Conservation (phyloP, 2,113 vertebrate genomes). For the Paraplagusia blochii region DNA sequence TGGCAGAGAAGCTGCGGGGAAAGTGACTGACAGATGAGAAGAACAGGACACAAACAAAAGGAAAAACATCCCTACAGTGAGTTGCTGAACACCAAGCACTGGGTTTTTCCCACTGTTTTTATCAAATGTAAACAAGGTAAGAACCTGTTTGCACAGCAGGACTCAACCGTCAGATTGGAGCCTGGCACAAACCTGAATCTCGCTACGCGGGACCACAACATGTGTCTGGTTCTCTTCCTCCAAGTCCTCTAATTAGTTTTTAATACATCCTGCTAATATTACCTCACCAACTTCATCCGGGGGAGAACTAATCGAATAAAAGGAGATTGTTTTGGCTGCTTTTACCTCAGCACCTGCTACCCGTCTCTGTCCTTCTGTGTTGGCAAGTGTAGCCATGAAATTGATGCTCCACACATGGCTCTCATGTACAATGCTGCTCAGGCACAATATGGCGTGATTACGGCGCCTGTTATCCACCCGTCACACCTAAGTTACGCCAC, state of each 20-base stretch:
- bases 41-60: slow-evolving; percentile 40
- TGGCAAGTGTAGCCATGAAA: slow-evolving; percentile 64
- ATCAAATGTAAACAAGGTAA: slow-evolving; percentile 67
- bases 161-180: slow-evolving; percentile 20
- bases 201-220: slow-evolving; percentile 15
- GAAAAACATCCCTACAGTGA: slow-evolving; percentile 45
- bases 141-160: slow-evolving; percentile 52
- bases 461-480: slow-evolving; percentile 40
- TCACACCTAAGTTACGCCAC: slow-evolving; percentile 57
- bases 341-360: slow-evolving; percentile 55
- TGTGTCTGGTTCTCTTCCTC: slow-evolving; percentile 22
- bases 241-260: slow-evolving; percentile 49
- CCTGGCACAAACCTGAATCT: too few species aligned
- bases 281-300: slow-evolving; percentile 39
- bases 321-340: slow-evolving; percentile 58
- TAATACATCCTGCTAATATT: slow-evolving; percentile 58
- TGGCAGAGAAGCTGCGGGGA: slow-evolving; percentile 19
- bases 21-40: slow-evolving; percentile 26
- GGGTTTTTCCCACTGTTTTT: slow-evolving; percentile 60
- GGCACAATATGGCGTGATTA: slow-evolving; percentile 40
- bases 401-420: slow-evolving; percentile 50
- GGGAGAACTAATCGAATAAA: slow-evolving; percentile 39
- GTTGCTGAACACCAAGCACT: slow-evolving; percentile 51
- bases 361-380: slow-evolving; percentile 35
- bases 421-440: slow-evolving; percentile 33